Evolutionary conservation across 2,113 vertebrate genomes (phyloP).

Genomic region (Cavia aperea): DNA sequence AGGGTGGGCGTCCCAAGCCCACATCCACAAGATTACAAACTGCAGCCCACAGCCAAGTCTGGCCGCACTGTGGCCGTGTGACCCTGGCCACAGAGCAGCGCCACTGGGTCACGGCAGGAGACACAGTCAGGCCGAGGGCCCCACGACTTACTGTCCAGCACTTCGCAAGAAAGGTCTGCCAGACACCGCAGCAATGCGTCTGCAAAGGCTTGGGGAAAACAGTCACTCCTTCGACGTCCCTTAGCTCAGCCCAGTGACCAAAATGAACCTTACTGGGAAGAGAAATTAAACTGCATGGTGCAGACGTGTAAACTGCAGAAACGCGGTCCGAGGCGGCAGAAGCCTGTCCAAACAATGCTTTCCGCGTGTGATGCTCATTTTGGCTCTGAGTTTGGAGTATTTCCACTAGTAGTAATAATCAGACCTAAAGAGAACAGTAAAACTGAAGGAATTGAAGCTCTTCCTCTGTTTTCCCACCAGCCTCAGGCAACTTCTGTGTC

Average conservation of each 20-base stretch:
- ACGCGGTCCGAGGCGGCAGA: background rate
- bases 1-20: no score
- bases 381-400: background rate
- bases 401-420: background rate
- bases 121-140: accelerated
- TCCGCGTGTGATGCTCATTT: background rate
- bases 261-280: background rate
- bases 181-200: background rate
- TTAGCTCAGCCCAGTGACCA: background rate
- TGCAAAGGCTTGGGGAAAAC: background rate
- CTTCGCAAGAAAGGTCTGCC: background rate
- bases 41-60: background rate
- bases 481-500: background rate
- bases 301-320: background rate
- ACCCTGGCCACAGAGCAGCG: background rate
- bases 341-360: background rate
- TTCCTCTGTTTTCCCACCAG: background rate
- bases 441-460: background rate
- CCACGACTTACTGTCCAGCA: background rate
- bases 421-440: background rate
- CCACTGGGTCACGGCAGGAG: no score
- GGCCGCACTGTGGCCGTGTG: background rate
- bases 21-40: background rate
- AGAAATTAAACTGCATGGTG: background rate
- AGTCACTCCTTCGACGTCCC: background rate